Evolutionary conservation across 2,888 invertebrate genomes (phyloP).

Genomic region (Hipparchia semele): DNA sequence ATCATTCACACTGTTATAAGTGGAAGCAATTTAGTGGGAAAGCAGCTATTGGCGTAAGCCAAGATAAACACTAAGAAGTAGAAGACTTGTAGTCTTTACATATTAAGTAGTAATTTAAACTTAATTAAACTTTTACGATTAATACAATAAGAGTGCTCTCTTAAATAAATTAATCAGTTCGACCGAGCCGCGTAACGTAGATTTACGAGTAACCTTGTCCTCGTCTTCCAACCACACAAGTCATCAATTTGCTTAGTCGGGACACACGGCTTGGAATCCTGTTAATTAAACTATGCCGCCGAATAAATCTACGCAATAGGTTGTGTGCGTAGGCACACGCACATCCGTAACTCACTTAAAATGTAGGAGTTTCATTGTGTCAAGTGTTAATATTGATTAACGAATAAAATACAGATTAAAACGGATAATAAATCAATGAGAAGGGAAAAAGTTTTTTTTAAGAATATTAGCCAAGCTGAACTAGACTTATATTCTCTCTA

Average conservation of each 20-base stretch:
- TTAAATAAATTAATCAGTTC: conserved; percentile 74
- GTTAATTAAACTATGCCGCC: conserved; percentile 77
- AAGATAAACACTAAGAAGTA: not conserved
- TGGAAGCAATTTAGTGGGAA: not conserved
- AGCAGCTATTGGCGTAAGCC: not conserved
- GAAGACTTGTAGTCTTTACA: not conserved
- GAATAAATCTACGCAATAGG: conserved; percentile 59
- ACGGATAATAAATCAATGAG: no score
- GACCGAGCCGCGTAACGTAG: conserved; percentile 63
- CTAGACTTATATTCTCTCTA: no score
- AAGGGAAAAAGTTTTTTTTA: no score
- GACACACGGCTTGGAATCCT: conserved; percentile 70
- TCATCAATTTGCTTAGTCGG: conserved; percentile 72
- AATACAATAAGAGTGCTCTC: conserved; percentile 58
- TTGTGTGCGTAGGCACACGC: not conserved
- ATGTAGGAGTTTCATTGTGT: no score
- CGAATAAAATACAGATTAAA: no score
- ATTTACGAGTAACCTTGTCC: conserved; percentile 65
- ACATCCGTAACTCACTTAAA: not conserved
- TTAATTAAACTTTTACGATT: conserved; percentile 55
- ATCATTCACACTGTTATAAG: no score
- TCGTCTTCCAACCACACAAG: conserved; percentile 60
- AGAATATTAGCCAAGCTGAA: no score
- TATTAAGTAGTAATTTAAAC: not conserved
- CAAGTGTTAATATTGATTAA: no score